phyloP scores from a whole-genome alignment of 2,888 invertebrate genomes.

The Drosophila fungiperda region DNA sequence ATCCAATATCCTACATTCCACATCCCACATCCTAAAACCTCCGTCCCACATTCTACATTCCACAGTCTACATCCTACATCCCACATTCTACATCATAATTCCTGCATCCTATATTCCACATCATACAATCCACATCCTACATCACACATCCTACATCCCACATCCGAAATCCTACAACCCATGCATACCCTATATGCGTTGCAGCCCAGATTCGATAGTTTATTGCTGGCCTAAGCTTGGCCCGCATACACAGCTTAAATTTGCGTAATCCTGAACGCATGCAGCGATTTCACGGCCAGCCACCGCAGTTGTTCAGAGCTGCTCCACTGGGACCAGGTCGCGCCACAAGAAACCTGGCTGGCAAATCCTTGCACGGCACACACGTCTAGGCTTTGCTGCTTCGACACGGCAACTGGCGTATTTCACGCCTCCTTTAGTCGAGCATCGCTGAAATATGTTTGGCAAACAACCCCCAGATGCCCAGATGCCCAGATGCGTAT shows the following conservation, averaged over 20 bases:
- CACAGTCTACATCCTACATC: too few relatives aligned
- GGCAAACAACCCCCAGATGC: slow-evolving; percentile 56
- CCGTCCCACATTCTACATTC: too few relatives aligned
- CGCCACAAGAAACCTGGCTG: slow-evolving; percentile 13
- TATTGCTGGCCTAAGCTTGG: not conserved
- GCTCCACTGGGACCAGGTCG: slow-evolving; percentile 47
- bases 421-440: slow-evolving; percentile 74
- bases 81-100: not conserved
- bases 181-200: not conserved
- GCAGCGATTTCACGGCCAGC: slow-evolving; percentile 70
- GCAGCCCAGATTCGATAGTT: not conserved
- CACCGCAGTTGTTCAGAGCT: slow-evolving; percentile 51
- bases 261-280: slow-evolving; percentile 67
- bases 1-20: too few relatives aligned
- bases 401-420: slow-evolving; percentile 66
- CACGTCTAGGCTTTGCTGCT: slow-evolving; percentile 66
- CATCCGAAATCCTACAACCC: not conserved
- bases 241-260: slow-evolving; percentile 23
- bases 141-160: not conserved
- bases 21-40: too few relatives aligned
- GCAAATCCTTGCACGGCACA: slow-evolving; percentile 41
- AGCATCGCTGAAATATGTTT: slow-evolving; percentile 46
- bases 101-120: not conserved
- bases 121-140: not conserved
- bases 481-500: slow-evolving; percentile 50